Evolutionary conservation across 2,888 invertebrate genomes (phyloP), one percentile per base, ranked within the genome.

Genomic region (Ochlodes sylvanus): DNA sequence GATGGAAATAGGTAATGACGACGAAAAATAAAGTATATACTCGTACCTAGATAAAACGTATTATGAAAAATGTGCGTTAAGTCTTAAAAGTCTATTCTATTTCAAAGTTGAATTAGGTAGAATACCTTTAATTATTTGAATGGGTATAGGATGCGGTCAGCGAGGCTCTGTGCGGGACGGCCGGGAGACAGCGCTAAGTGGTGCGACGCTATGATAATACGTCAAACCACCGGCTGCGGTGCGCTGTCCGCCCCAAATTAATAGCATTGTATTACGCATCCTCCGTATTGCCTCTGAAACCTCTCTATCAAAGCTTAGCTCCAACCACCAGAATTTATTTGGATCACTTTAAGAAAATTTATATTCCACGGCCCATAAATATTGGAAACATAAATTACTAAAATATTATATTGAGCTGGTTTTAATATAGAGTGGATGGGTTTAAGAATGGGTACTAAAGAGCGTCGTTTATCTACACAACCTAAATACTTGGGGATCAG

Each of bases 141-240:
- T 52, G 62, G 54, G 38, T 38, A 38, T 12, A 38, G 10, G 57
- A 65, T 41, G 54, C 32, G 66, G 61, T 64, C 21, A 58, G 71
- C 63, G 7, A 42, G 71, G 70, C 68, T 74, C 72, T 76, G 72
- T 76, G 76, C 63, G 72, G 75, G 72, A 70, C 73, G 70, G 73
- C 71, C 71, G 65, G 71, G 72, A 75, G 77, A 77, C 81, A 78
- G 72, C 74, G 73, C 82, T 86, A 86, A 86, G 85, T 84, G 87
- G 80, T 80, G 77, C 76, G 81, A 78, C 77, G 81, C 84, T 83
- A 83, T 80, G 84, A 83, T 87, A 86, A 87, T 87, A 86, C 83
- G 87, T 87, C 88, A 88, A 87, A 88, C 86, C 86, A 77, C 85
- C 77, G 81, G 72, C 81, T 83, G 85, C 78, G 84, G 86, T 81